Percentiles rank a stretch among this genome's conserved stretches.
Evolutionary conservation across 2,888 invertebrate species (phyloP).

Genomic region (Drosophila seclusa): DNA sequence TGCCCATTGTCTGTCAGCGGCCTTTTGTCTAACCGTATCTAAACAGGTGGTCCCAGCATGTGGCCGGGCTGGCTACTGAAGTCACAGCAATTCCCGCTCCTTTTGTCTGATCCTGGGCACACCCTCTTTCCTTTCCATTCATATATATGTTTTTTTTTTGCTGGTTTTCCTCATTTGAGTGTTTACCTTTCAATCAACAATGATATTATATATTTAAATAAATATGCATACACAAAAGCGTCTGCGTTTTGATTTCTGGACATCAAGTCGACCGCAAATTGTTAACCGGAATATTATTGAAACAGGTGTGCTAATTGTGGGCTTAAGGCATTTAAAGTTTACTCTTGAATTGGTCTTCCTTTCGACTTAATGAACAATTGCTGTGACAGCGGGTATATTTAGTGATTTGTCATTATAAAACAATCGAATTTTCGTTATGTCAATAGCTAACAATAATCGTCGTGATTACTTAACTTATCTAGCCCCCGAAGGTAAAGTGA

Average conservation of each 20-base stretch:
- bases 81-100: slow-evolving; percentile 32
- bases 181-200: slow-evolving; percentile 78
- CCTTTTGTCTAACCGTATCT: slow-evolving; percentile 67
- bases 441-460: slow-evolving; percentile 72
- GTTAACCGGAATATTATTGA: slow-evolving; percentile 35
- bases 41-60: slow-evolving; percentile 80
- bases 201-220: slow-evolving; percentile 58
- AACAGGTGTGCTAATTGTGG: slow-evolving; percentile 59
- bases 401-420: slow-evolving; percentile 74
- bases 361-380: neutral
- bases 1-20: slow-evolving; percentile 63
- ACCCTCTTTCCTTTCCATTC: slow-evolving; percentile 3
- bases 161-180: slow-evolving; percentile 32
- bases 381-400: slow-evolving; percentile 11
- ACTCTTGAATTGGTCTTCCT: neutral
- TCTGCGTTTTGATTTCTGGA: slow-evolving; percentile 43
- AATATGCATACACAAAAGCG: slow-evolving; percentile 35
- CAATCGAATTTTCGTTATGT: slow-evolving; percentile 76
- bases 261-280: slow-evolving; percentile 61
- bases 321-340: neutral
- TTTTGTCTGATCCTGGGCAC: slow-evolving; percentile 41
- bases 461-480: slow-evolving; percentile 78
- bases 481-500: slow-evolving; percentile 24
- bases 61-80: slow-evolving; percentile 54
- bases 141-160: neutral